Conservation (phyloP, 1,140 invertebrate species). For the Scaptomyza graminum region DNA sequence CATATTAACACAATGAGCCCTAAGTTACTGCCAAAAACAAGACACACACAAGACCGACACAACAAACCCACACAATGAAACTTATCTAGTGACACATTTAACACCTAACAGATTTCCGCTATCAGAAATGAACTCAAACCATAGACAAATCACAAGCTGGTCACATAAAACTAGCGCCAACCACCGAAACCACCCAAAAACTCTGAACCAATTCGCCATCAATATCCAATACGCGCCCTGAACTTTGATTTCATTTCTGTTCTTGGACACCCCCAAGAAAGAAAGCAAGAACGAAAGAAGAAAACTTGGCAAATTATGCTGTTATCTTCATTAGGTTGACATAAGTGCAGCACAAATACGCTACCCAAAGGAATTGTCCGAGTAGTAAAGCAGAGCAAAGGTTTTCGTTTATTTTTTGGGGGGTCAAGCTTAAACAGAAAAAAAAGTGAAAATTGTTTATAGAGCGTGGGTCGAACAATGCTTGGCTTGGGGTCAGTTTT, state of each 20-base stretch:
- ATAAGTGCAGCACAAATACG: slow-evolving; percentile 80
- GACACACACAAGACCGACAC: no score
- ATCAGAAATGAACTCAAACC: slow-evolving; percentile 49
- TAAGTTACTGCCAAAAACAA: slow-evolving; percentile 33
- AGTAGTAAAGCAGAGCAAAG: no score
- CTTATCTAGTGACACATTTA: slow-evolving; percentile 47
- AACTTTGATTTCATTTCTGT: slow-evolving; percentile 65
- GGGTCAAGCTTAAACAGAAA: slow-evolving; percentile 30
- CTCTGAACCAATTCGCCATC: slow-evolving; percentile 34
- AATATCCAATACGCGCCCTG: slow-evolving; percentile 52
- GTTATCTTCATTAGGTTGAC: slow-evolving; percentile 81
- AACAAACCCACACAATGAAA: slow-evolving; percentile 3
- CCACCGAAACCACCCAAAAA: slow-evolving; percentile 13
- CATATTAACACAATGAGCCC: slow-evolving; percentile 47
- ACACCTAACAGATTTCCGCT: slow-evolving; percentile 77
- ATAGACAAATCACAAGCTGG: slow-evolving; percentile 63
- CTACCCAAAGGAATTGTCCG: slow-evolving; percentile 65
- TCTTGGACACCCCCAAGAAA: neutral
- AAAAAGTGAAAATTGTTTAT: slow-evolving; percentile 79
- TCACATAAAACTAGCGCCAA: slow-evolving; percentile 46
- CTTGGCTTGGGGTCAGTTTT: slow-evolving; percentile 57
- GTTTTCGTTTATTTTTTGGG: no score
- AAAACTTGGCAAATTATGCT: slow-evolving; percentile 74
- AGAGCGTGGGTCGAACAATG: slow-evolving; percentile 49
- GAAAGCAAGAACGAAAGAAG: slow-evolving; percentile 22